Evolutionary conservation across 2,888 invertebrate genomes (phyloP), one percentile per base, ranked within the genome.

Genomic region (Ormyrus rosae): DNA sequence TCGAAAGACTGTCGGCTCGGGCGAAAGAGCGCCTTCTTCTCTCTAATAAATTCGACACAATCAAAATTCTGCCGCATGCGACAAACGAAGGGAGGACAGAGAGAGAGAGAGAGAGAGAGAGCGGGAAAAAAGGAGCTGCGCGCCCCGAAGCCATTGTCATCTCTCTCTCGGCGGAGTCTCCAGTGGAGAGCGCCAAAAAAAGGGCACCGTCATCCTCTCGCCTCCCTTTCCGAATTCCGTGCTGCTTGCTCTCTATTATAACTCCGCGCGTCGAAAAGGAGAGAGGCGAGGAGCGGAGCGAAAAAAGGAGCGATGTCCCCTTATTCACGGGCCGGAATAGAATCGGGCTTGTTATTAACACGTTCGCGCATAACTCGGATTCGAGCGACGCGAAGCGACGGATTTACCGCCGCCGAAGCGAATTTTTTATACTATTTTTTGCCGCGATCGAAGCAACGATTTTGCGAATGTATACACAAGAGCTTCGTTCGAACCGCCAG

Each of bases 291-390:
- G 70, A 74, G 68, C 6, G 67, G 11, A 13, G 6, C 19, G 13
- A 13, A 65, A 56, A 65, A 55, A 56, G 34, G 56, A 56, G 6
- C 64, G 58, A 13, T 19, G 3, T 46, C 13, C 63, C 65, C 58
- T 45, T 55, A 89, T 89, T 85, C 85, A 81, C 84, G 79, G 34
- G 84, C 81, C 78, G 86, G 86, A 87, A 88, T 86, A 88, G 89
- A 89, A 86, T 88, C 87, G 87, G 87, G 86, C 34, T 87, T 63
- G 89, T 89, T 89, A 89, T 89, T 89, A 89, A 89, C 89, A 86
- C 89, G 88, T 87, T 85, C 84, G 85, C 85, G 84, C 89, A 88
- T 89, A 89, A 87, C 88, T 88, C 84, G 87, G 84, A 88, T 87
- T 87, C 89, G 3, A 87, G 81, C 87, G 86, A 86, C 87, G 87